Base-by-base conservation (phyloP, 2,888 invertebrate genomes). In the Campopleginae sp. region DNA sequence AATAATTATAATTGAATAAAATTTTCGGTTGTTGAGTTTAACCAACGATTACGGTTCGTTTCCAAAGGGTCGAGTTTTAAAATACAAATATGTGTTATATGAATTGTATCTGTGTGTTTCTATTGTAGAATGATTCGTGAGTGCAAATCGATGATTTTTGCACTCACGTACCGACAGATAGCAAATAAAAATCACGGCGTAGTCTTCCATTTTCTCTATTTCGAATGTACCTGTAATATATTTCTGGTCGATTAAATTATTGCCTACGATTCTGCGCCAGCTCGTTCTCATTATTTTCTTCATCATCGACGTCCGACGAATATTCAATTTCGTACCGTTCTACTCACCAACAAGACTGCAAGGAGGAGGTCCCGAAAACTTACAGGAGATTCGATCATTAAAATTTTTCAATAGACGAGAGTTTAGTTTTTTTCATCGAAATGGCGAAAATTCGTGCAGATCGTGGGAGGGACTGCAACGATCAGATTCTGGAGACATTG, bases 131-230 rank as follows among this genome's bases (percentile, higher is more conserved):
- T 83, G 75, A 83, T 61, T 42, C 66, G 68, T 70, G 68, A 75
- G 83, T 83, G 83, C 63, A 70, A 61, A 78, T 72, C 78, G 12
- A 77, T 17, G 4, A 58, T 58, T 58, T 58, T 14, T 27, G 42
- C 58, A 79, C 63, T 74, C 44, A 79, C 71, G 71, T 77, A 72
- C 77, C 79, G 70, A 33, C 63, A n/a, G 78, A 72, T 27, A 85
- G 38, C 38, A 42, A 77, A 51, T 42, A 63, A 76, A 70, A 51
- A 71, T 54, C 23, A 71, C 38, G 38, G 23, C 19, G 19, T 19
- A 27, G 70, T 76, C 38, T 83, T 78, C 19, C 48, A 51, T 33
- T 66, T 76, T 38, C 27, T 10, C n/a, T 19, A n/a, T 51, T 51
- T 33, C 14, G 17, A 7, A 42, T 54, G 38, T 38, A 38, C 7